A percentile compares a stretch with the other conserved stretches of the same genome.
Conservation (phyloP, 2,797 vertebrate genomes). For the Pangasius sanitwongsei region DNA sequence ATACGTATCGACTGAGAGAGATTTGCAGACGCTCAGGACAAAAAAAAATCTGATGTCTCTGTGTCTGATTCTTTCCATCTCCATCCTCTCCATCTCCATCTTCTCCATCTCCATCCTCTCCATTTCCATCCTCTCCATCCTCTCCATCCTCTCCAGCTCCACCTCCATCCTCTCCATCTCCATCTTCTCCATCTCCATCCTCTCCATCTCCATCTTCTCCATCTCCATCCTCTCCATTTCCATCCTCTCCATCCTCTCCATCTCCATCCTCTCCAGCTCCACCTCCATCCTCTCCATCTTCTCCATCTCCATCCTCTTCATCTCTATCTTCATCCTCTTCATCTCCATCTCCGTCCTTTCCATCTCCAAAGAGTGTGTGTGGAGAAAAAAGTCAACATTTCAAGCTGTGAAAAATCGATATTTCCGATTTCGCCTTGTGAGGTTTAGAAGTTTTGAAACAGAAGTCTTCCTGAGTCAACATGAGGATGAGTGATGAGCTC, state of each 20-base stretch:
- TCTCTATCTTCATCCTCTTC: not conserved
- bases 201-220: not conserved
- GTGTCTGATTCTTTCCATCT: not conserved
- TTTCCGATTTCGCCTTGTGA: not conserved
- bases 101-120: not conserved
- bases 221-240: not conserved
- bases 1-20: constrained; percentile 42
- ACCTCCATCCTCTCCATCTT: too few species aligned
- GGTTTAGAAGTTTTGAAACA: not conserved
- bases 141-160: not conserved
- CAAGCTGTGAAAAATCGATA: not conserved
- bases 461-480: not conserved
- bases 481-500: not conserved
- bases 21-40: constrained; percentile 50
- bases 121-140: not conserved
- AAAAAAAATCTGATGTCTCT: constrained; percentile 12
- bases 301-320: not conserved
- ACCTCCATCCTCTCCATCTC: not conserved
- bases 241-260: not conserved
- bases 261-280: not conserved
- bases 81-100: not conserved
- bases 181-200: not conserved
- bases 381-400: not conserved
- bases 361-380: not conserved
- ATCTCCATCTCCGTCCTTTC: not conserved